Evolutionary conservation across 1,140 invertebrate species (phyloP).

Genomic region (Temnothorax curvispinosus): DNA sequence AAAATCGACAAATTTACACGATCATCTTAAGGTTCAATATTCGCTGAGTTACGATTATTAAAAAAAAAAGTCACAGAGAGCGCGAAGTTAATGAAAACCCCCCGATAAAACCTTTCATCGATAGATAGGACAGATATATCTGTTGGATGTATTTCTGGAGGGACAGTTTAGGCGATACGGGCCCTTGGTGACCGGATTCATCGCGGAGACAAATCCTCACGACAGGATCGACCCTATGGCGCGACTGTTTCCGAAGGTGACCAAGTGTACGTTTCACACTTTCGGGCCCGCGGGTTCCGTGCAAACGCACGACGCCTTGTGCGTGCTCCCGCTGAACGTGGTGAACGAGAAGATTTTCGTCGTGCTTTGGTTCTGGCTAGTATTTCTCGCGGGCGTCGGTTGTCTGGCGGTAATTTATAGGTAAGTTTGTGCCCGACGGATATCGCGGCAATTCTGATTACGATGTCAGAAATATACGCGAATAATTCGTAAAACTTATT

Average conservation of each 20-base stretch:
- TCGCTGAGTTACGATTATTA: neutral
- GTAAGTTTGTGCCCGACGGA: conserved; percentile 32
- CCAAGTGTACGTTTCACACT: conserved; percentile 91
- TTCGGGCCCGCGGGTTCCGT: conserved; percentile 79
- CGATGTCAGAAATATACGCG: neutral
- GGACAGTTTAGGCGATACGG: conserved; percentile 91
- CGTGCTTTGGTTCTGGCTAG: conserved; percentile 87
- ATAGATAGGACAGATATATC: conserved; percentile 85
- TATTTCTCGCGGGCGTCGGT: conserved; percentile 83
- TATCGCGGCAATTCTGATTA: neutral
- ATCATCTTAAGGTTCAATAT: neutral
- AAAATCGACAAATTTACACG: neutral
- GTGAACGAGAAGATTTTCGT: conserved; percentile 87
- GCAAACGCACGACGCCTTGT: conserved; percentile 85
- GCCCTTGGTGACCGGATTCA: conserved; percentile 86
- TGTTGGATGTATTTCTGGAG: conserved; percentile 87
- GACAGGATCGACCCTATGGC: conserved; percentile 86
- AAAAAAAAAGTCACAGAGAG: neutral
- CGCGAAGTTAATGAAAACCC: neutral
- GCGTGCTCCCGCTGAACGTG: conserved; percentile 87
- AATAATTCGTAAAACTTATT: conserved; percentile 39
- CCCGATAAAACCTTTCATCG: neutral
- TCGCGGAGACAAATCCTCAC: conserved; percentile 77
- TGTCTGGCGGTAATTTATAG: conserved; percentile 83
- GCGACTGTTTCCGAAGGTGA: conserved; percentile 90